A percentile compares a stretch with the other conserved stretches of the same genome.
These are phyloP conservation scores for Thecocarcelia acutangulata DNA, from an alignment of 2,888 invertebrate species.

Conservation along the genomic window DNA sequence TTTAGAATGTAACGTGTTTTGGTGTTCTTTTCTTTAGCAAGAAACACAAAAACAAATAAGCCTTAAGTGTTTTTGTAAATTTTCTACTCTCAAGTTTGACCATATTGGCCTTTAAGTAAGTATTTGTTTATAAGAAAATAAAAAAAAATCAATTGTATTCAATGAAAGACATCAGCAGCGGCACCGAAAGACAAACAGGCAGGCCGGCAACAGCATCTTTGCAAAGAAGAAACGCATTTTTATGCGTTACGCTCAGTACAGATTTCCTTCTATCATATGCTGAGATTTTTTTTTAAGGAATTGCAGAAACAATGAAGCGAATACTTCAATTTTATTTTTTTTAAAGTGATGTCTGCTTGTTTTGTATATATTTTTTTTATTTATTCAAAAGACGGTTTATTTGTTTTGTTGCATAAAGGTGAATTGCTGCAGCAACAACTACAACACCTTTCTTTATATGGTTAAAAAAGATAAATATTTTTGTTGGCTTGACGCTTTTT, in stretches of 20 bases:
- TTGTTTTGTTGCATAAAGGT: conserved; percentile 31
- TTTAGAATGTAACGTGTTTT: conserved; percentile 12
- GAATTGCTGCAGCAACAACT: conserved; percentile 31
- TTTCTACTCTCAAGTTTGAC: conserved; percentile 46
- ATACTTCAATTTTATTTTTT: conserved; percentile 39
- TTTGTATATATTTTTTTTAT: neutral
- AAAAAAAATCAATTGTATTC: conserved; percentile 63
- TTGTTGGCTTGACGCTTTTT: conserved; percentile 18
- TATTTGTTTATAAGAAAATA: conserved; percentile 49
- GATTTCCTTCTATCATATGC: conserved; percentile 5
- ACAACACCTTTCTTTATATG: conserved; percentile 63
- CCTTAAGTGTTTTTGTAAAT: conserved; percentile 49
- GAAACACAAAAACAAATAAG: conserved; percentile 45
- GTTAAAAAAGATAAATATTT: conserved; percentile 59
- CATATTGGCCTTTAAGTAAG: conserved; percentile 46
- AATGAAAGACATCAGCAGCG: conserved; percentile 8
- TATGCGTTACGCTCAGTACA: conserved; percentile 62
- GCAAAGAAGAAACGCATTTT: conserved; percentile 58
- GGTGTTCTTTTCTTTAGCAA: neutral
- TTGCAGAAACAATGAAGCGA: neutral
- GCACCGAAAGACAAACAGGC: neutral
- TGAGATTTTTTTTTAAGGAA: neutral
- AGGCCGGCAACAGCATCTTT: neutral
- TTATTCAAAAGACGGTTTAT: conserved; percentile 36
- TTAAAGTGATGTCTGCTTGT: conserved; percentile 30